Conservation (phyloP, 2,113 vertebrate species). For the Todiramphus chloris region DNA sequence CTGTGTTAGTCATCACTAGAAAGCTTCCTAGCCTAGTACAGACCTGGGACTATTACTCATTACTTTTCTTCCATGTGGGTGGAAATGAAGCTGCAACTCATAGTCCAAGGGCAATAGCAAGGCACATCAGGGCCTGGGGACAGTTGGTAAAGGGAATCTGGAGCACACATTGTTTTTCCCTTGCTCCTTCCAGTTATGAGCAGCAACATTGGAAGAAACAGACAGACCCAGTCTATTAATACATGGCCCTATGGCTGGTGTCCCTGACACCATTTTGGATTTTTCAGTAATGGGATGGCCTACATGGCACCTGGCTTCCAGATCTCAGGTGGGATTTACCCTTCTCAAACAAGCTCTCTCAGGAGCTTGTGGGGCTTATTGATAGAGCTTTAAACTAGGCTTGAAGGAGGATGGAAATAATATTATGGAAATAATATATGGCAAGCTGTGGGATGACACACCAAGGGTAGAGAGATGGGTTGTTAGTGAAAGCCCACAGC, state of each 20-base stretch:
- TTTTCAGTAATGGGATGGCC: too few relatives aligned
- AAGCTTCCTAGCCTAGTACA: not conserved
- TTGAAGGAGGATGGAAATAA: not conserved
- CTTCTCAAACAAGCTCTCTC: too few relatives aligned
- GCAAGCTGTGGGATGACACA: not conserved
- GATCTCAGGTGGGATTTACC: too few relatives aligned
- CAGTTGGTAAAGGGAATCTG: not conserved
- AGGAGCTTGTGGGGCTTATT: not conserved
- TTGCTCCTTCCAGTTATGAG: not conserved
- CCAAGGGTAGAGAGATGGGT: not conserved
- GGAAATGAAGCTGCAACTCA: not conserved
- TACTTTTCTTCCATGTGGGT: not conserved
- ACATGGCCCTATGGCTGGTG: not conserved
- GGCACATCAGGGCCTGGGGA: too few relatives aligned
- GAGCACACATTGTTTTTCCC: not conserved
- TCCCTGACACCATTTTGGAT: too few relatives aligned
- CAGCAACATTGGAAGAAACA: too few relatives aligned
- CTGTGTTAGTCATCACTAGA: not conserved
- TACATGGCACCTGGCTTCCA: too few relatives aligned
- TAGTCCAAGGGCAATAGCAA: not conserved
- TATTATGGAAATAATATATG: not conserved
- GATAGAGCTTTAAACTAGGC: not conserved
- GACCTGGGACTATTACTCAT: not conserved
- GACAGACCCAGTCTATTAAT: too few relatives aligned
- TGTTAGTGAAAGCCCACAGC: not conserved